Percentiles rank a stretch among this genome's conserved stretches.
Evolutionary conservation across 2,113 vertebrate species (phyloP).

Genomic region (Aptenodytes patagonicus): DNA sequence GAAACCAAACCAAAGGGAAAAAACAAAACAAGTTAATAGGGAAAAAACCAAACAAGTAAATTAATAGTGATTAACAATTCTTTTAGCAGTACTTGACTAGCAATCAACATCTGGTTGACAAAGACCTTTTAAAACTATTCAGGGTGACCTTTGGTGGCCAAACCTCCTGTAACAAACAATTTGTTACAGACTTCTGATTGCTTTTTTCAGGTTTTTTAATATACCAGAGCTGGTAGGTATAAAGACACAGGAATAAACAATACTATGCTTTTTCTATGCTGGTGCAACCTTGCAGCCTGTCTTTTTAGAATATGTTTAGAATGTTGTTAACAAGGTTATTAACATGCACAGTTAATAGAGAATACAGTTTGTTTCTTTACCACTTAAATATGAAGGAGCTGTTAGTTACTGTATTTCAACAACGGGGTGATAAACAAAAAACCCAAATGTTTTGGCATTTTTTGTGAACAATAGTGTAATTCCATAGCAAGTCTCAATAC

Average conservation of each 20-base stretch:
- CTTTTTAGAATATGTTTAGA: background rate
- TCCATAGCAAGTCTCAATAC: background rate
- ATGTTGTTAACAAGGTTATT: background rate
- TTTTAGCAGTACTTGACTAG: background rate
- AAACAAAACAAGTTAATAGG: background rate
- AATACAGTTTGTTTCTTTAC: background rate
- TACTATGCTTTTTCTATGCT: background rate
- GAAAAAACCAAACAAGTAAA: background rate
- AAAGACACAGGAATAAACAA: background rate
- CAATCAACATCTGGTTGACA: background rate
- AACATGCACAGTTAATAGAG: background rate
- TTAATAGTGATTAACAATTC: background rate
- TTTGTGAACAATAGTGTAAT: background rate
- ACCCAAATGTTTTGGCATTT: background rate
- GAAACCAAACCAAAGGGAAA: background rate
- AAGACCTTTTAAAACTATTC: background rate
- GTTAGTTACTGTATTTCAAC: background rate
- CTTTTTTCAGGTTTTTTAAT: background rate
- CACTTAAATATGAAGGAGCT: background rate
- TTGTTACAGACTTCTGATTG: background rate
- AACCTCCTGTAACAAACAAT: background rate
- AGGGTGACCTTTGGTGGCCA: slow-evolving; percentile 19
- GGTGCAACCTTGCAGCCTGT: background rate
- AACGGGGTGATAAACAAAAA: background rate
- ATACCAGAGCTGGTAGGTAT: background rate